These are phyloP conservation scores for Clitarchus hookeri DNA, from an alignment of 2,888 invertebrate genomes.

Conservation along the genomic window DNA sequence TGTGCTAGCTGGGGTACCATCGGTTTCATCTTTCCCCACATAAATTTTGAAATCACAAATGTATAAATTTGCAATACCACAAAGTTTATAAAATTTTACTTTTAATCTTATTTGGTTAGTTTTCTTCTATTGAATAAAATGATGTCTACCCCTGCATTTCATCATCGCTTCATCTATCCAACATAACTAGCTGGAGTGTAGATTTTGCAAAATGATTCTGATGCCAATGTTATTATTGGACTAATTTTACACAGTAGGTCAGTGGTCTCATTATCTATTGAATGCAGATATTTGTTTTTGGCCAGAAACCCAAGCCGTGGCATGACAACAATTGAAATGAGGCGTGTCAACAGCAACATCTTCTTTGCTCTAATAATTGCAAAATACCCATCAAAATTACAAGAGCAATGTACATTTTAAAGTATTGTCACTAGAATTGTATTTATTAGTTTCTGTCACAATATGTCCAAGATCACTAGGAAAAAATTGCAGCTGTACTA, in stretches of 20 bases:
- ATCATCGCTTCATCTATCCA: conserved; percentile 37
- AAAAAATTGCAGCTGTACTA: neutral
- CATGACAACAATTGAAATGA: neutral
- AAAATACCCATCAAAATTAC: neutral
- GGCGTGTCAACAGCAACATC: neutral
- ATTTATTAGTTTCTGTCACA: neutral
- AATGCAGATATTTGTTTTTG: neutral
- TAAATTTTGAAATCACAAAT: conserved; percentile 46
- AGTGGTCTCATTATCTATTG: neutral
- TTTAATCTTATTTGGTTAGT: conserved; percentile 48
- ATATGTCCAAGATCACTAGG: neutral
- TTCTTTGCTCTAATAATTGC: neutral
- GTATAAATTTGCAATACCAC: conserved; percentile 48
- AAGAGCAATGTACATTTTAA: neutral
- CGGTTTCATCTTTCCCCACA: conserved; percentile 44
- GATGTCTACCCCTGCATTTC: conserved; percentile 47
- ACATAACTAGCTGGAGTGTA: conserved; percentile 23
- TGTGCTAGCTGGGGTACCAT: conserved; percentile 42
- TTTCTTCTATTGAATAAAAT: conserved; percentile 49
- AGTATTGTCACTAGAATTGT: neutral
- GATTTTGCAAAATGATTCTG: neutral
- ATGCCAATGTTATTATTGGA: neutral
- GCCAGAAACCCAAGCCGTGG: neutral
- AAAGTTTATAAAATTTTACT: conserved; percentile 48
- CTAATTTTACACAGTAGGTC: neutral